Percentiles rank a stretch among this genome's conserved stretches.
phyloP scores from a whole-genome alignment of 2,113 vertebrate species.

The Thermophis baileyi region DNA sequence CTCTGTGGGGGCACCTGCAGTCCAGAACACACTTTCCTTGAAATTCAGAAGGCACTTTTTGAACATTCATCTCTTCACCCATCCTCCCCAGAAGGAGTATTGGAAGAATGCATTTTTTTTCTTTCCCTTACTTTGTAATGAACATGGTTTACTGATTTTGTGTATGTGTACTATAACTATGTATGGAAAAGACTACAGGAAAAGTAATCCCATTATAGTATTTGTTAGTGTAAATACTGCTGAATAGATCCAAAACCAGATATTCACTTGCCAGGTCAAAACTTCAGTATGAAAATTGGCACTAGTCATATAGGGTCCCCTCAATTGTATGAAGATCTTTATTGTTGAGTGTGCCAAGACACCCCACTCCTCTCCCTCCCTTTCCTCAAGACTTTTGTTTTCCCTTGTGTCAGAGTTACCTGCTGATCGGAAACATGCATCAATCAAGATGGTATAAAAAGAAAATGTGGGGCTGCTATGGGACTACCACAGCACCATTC shows the following conservation, averaged over 20 bases:
- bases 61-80: background rate
- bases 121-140: background rate
- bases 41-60: background rate
- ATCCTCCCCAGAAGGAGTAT: background rate
- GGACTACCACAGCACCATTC: background rate
- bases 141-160: background rate
- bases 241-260: background rate
- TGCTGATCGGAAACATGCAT: background rate
- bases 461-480: background rate
- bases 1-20: background rate
- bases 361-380: background rate
- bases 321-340: background rate
- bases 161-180: background rate
- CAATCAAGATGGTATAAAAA: background rate
- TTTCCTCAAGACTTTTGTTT: background rate
- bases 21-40: background rate
- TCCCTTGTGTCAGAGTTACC: background rate
- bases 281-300: background rate
- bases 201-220: conserved; percentile 17
- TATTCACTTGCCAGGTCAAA: background rate
- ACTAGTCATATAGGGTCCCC: background rate
- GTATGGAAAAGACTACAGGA: background rate
- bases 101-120: background rate
- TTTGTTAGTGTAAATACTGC: background rate
- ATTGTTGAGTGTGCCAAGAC: background rate